Evolutionary conservation across 2,888 invertebrate genomes (phyloP).

Genomic region (Macrostomum cliftonense): DNA sequence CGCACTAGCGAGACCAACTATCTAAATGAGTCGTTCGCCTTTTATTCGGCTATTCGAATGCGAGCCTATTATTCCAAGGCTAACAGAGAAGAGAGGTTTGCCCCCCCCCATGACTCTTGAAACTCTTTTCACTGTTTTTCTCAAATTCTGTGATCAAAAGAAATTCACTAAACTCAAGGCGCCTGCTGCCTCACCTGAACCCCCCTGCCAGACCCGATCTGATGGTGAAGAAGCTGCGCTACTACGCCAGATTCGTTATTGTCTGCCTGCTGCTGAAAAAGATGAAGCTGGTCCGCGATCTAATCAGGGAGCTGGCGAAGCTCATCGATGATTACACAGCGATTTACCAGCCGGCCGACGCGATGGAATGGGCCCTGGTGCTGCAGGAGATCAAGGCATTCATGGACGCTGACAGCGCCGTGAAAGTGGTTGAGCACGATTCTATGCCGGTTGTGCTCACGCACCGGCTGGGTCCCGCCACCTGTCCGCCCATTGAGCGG

Average conservation of each 20-base stretch:
- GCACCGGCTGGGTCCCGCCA: conserved; percentile 63
- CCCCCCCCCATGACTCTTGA: too few relatives aligned
- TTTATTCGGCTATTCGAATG: conserved; percentile 81
- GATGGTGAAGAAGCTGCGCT: conserved; percentile 81
- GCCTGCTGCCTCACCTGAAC: too few relatives aligned
- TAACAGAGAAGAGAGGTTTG: conserved; percentile 64
- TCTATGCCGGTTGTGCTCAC: conserved; percentile 62
- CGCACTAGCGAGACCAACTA: conserved; percentile 89
- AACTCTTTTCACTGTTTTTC: too few relatives aligned
- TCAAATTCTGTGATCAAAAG: too few relatives aligned
- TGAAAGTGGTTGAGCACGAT: conserved; percentile 69
- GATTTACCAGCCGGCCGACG: conserved; percentile 88
- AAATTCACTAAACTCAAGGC: too few relatives aligned
- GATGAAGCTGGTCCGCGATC: conserved; percentile 72
- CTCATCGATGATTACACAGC: conserved; percentile 84
- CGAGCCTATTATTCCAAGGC: conserved; percentile 82
- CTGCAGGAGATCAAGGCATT: conserved; percentile 82
- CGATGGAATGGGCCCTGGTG: conserved; percentile 80
- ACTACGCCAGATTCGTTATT: conserved; percentile 86
- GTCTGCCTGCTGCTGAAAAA: conserved; percentile 79
- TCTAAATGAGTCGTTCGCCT: conserved; percentile 80
- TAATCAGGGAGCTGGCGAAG: conserved; percentile 69
- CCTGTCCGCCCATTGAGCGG: conserved; percentile 69
- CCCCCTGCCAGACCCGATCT: conserved; percentile 60
- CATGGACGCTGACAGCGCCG: conserved; percentile 68